phyloP scores from a whole-genome alignment of 2,797 vertebrate genomes.

The Coreius guichenoti region DNA sequence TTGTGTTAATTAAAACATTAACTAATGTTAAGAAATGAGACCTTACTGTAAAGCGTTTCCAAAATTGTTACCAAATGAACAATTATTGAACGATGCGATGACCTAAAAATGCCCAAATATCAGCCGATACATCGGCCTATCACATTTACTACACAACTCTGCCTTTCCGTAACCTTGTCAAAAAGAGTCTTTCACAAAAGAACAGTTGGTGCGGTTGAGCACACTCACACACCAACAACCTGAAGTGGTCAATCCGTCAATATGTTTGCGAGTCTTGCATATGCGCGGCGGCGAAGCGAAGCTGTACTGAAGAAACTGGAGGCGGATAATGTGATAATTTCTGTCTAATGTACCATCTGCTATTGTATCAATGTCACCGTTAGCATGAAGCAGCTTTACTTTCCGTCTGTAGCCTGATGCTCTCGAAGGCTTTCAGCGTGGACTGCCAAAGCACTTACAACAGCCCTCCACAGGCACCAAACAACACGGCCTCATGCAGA shows the following conservation, averaged over 20 bases:
- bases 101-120: background rate
- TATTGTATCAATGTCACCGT: slow-evolving; percentile 61
- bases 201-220: slow-evolving; percentile 18
- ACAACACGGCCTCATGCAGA: background rate
- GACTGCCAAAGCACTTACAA: slow-evolving; percentile 39
- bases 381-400: slow-evolving; percentile 57
- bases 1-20: too few species aligned
- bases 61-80: background rate
- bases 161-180: background rate
- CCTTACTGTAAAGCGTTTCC: too few species aligned
- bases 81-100: background rate
- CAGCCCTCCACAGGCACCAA: background rate
- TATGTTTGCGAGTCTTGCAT: slow-evolving; percentile 53
- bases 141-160: background rate
- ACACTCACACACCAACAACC: slow-evolving; percentile 20
- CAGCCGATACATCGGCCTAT: background rate
- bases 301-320: slow-evolving; percentile 43
- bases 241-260: slow-evolving; percentile 55
- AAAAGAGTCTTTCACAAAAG: background rate
- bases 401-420: slow-evolving; percentile 50
- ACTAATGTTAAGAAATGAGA: too few species aligned
- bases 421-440: slow-evolving; percentile 16
- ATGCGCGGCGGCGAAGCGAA: slow-evolving; percentile 20
- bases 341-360: slow-evolving; percentile 65
- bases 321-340: slow-evolving; percentile 64